These are phyloP conservation scores for Merluccius polli DNA, from an alignment of 2,797 vertebrate species.

Conservation along the genomic window DNA sequence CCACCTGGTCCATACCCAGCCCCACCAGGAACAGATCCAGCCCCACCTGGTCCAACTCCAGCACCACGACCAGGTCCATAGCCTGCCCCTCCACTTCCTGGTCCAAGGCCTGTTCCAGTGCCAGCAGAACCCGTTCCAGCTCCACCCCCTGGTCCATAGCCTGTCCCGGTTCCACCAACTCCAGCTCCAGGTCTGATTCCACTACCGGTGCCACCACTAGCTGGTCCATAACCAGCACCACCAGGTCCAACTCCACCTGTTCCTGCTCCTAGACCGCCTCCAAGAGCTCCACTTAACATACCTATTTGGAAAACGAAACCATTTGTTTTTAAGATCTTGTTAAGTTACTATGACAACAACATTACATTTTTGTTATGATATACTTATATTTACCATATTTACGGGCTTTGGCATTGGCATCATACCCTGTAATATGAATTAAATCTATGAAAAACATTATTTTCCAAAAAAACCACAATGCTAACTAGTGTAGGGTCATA, in stretches of 20 bases:
- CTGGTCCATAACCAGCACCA: constrained; percentile 28
- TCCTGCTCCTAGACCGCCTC: too few species aligned
- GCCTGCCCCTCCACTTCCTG: constrained; percentile 11
- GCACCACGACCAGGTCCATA: constrained; percentile 23
- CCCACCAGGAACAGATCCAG: constrained; percentile 14
- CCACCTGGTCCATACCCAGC: constrained; percentile 10
- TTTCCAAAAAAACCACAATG: not conserved
- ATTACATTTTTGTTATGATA: too few species aligned
- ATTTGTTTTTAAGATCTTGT: too few species aligned
- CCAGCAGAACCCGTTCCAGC: constrained; percentile 30
- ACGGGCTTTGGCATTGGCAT: constrained; percentile 66
- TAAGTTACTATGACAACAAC: too few species aligned
- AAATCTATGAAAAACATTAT: not conserved
- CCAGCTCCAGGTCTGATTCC: constrained; percentile 14
- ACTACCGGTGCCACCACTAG: constrained; percentile 34
- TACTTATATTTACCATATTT: constrained; percentile 60
- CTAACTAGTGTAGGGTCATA: not conserved
- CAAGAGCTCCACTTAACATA: constrained; percentile 54
- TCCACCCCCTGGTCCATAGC: constrained; percentile 26
- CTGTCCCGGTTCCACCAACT: constrained; percentile 13
- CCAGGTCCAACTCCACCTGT: constrained; percentile 14
- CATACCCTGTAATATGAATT: constrained; percentile 57
- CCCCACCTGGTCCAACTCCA: constrained; percentile 22
- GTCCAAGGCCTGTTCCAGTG: constrained; percentile 5
- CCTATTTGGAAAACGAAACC: constrained; percentile 32